Base-by-base conservation (phyloP, 2,888 invertebrate species). In the Andricus curvator region DNA sequence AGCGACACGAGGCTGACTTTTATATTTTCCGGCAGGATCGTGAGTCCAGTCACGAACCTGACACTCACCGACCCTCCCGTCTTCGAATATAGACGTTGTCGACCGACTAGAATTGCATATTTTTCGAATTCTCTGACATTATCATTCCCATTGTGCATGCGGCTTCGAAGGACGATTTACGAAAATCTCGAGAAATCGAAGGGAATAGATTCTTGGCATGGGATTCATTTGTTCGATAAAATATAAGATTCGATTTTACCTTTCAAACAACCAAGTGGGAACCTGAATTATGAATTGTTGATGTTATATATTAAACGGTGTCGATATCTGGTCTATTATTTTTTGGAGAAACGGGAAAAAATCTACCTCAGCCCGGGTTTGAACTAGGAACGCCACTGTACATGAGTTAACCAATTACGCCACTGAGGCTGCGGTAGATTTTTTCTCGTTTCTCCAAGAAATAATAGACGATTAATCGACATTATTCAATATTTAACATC, bases 21-120 rank as follows among this genome's bases (percentile, higher is more conserved):
- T 76, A 76, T 77, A 76, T 60, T 80, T 80, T 66, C 17, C 44
- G n/a, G 41, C 33, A 25, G 22, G 48, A 56, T 77, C 65, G 22
- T 9, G 48, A 80, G 51, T 80, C 56, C 76, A 56, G 74, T 80
- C 80, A 80, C 80, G 80, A 80, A 77, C 76, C 44, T 62, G 68
- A 68, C 68, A 68, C 68, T 68, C 6, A 8, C 68, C 41, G 41
- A 22, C 44, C 22, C 41, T 41, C n/a, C 37, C 22, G 25, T 37
- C 44, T 22, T 48, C 13, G 25, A 68, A 68, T 68, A 68, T 68
- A 44, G 62, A 62, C 62, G 48, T 68, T 48, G 25, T 44, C 68
- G 68, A 68, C 68, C 68, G 48, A 68, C 68, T 44, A 25, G 25
- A 68, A 68, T 68, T 48, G 68, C 15, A 68, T 68, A 68, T 68